Percentiles rank a stretch among this genome's conserved stretches.
These are phyloP conservation scores for Hirtodrosophila trivittata DNA, from an alignment of 2,888 invertebrate species.

Conservation along the genomic window DNA sequence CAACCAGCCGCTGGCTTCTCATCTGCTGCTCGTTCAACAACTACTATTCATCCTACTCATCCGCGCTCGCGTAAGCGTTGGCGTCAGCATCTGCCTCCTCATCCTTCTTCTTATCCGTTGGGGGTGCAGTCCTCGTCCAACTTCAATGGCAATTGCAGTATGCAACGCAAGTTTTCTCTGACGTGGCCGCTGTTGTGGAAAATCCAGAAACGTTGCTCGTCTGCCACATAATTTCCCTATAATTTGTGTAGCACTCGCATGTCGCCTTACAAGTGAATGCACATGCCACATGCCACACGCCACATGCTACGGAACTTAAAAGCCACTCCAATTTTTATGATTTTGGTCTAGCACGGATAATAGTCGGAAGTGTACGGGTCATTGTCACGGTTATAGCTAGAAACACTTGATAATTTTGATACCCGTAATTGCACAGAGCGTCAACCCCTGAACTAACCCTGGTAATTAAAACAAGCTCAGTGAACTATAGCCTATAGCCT, in stretches of 20 bases:
- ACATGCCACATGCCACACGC: conserved; percentile 23
- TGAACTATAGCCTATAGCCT: no score
- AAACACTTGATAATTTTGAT: no score
- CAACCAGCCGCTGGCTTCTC: conserved; percentile 28
- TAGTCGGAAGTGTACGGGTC: conserved; percentile 18
- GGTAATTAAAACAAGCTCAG: conserved; percentile 2
- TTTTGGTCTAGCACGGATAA: conserved; percentile 28
- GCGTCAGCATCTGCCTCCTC: no score
- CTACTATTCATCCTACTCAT: neutral
- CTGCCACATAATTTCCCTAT: conserved; percentile 54
- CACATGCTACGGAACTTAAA: conserved; percentile 26
- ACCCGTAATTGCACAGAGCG: no score
- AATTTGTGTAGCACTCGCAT: conserved; percentile 42
- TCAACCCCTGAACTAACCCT: conserved; percentile 11
- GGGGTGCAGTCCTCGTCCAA: conserved; percentile 6
- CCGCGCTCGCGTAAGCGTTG: neutral
- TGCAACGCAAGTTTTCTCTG: conserved; percentile 40
- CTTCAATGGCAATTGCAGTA: conserved; percentile 59
- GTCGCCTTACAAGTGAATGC: conserved; percentile 29
- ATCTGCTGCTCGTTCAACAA: conserved; percentile 7
- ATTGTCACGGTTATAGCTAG: conserved; percentile 39
- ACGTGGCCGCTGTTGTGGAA: conserved; percentile 68
- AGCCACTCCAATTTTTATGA: conserved; percentile 45
- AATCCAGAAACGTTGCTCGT: conserved; percentile 45
- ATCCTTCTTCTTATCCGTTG: no score